These are phyloP conservation scores for Panthera tigris DNA, from an alignment of 2,113 vertebrate species.

Conservation along the genomic window DNA sequence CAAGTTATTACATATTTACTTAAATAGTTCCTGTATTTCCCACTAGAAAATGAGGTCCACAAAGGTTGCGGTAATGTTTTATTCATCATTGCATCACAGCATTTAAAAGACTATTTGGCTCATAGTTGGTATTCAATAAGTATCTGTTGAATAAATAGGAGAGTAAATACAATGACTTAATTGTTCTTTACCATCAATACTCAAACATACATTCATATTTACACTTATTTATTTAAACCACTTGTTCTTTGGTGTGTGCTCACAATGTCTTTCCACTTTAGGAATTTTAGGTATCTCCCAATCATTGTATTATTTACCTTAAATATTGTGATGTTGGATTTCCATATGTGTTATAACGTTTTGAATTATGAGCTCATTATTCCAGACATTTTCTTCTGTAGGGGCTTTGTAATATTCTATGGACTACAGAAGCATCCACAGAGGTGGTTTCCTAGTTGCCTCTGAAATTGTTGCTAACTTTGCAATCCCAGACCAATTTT, in stretches of 20 bases:
- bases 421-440: background rate
- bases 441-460: background rate
- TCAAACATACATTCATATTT: background rate
- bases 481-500: background rate
- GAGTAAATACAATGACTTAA: background rate
- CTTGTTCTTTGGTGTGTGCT: background rate
- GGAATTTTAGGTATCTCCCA: background rate
- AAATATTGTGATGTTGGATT: background rate
- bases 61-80: background rate
- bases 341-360: background rate
- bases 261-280: background rate
- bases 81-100: background rate
- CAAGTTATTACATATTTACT: background rate
- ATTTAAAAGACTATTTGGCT: background rate
- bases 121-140: background rate
- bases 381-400: background rate
- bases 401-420: background rate
- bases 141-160: background rate
- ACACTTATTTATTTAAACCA: background rate
- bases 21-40: background rate
- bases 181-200: background rate
- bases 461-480: background rate
- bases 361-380: background rate
- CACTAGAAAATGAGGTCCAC: background rate
- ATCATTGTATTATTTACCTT: background rate